phyloP scores from a whole-genome alignment of 2,797 vertebrate genomes.

The Cirrhinus mrigala region DNA sequence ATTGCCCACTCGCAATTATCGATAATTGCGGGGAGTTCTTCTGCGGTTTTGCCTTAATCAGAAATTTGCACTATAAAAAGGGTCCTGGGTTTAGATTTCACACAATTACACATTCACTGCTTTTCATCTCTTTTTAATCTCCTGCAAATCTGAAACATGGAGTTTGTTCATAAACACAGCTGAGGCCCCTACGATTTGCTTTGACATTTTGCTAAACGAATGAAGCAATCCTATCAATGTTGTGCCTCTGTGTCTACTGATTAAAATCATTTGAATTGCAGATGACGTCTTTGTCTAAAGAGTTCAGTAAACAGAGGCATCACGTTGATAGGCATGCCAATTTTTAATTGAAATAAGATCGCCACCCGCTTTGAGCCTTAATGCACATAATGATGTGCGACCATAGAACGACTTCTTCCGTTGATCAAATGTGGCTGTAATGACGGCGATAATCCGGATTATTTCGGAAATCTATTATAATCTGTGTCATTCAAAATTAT shows the following conservation, averaged over 20 bases:
- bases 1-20: slow-evolving; percentile 62
- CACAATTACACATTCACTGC: slow-evolving; percentile 50
- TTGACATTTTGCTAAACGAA: slow-evolving; percentile 64
- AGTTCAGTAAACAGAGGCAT: slow-evolving; percentile 42
- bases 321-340: slow-evolving; percentile 40
- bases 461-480: slow-evolving; percentile 31
- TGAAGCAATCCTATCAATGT: slow-evolving; percentile 57
- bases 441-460: slow-evolving; percentile 31
- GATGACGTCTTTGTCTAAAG: slow-evolving; percentile 57
- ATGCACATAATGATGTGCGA: slow-evolving; percentile 23
- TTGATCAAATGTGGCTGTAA: slow-evolving; percentile 31
- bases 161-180: slow-evolving; percentile 63
- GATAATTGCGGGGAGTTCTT: slow-evolving; percentile 59
- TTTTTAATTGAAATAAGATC: slow-evolving; percentile 56
- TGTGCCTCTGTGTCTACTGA: slow-evolving; percentile 60
- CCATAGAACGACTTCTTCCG: background rate
- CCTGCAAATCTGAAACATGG: slow-evolving; percentile 54
- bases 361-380: slow-evolving; percentile 38
- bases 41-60: slow-evolving; percentile 55
- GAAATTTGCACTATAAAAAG: slow-evolving; percentile 66
- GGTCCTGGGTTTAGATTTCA: slow-evolving; percentile 52
- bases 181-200: slow-evolving; percentile 63
- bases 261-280: slow-evolving; percentile 65
- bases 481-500: slow-evolving; percentile 16
- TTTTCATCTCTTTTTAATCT: slow-evolving; percentile 56